Conservation (phyloP, 2,888 invertebrate species). For the Acanthosoma haemorrhoidale region DNA sequence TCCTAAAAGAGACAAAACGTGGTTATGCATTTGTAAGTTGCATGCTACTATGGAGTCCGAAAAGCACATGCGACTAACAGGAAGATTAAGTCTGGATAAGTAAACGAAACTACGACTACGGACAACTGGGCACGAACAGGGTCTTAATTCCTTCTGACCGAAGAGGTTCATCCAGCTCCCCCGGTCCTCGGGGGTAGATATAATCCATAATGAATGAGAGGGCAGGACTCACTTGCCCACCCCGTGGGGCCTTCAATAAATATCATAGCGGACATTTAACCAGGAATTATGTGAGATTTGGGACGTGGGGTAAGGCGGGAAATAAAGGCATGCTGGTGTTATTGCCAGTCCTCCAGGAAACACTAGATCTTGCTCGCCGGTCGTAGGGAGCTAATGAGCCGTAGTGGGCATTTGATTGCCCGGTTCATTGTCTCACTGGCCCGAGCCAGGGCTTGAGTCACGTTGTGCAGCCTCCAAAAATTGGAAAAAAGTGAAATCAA, state of each 20-base stretch:
- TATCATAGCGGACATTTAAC: conserved; percentile 39
- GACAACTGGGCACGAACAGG: too few species aligned
- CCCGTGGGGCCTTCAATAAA: conserved; percentile 39
- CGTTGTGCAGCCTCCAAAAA: too few species aligned
- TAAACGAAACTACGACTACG: too few species aligned
- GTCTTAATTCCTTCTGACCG: too few species aligned
- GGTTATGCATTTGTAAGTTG: too few species aligned
- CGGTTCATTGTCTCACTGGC: not conserved
- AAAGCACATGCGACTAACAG: too few species aligned
- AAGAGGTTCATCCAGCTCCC: too few species aligned
- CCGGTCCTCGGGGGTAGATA: not conserved
- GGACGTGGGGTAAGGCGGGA: conserved; percentile 14
- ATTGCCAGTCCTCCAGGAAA: not conserved
- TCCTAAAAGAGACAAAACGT: too few species aligned
- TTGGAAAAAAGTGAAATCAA: too few species aligned
- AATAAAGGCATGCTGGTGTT: conserved; percentile 8
- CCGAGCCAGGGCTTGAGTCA: too few species aligned
- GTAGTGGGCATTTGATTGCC: conserved; percentile 7
- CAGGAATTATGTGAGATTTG: conserved; percentile 37
- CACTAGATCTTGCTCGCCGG: not conserved
- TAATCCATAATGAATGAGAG: conserved; percentile 29
- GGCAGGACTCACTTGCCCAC: not conserved
- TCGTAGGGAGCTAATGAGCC: not conserved
- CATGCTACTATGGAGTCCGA: not conserved
- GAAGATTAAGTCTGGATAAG: too few species aligned